Base-by-base conservation (phyloP, 2,113 vertebrate genomes). In the Leucosticte australis region DNA sequence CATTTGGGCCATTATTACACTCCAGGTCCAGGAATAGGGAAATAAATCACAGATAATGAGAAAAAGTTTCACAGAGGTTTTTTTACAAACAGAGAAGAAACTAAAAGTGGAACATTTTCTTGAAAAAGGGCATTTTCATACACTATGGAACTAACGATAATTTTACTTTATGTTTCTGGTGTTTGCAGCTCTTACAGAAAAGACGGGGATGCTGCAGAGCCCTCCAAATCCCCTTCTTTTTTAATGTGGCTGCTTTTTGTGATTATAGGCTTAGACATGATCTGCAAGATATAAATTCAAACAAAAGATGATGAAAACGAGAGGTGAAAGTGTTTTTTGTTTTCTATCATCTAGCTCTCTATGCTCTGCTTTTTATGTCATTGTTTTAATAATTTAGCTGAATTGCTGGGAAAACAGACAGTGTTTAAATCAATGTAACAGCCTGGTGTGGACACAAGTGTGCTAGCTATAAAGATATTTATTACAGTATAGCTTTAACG, bases 1-100 rank as follows among this genome's bases (percentile, higher is more conserved):
- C 78, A 67, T 95, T 88, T 94, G 79, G 82, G 64, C 75, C 71
- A 93, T 95, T 93, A 97, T 97, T 96, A 94, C 90, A 63, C 85
- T 86, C 70, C 59, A 65, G 92, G 82, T 67, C 56, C 52, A 80
- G 87, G 63, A 90, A 80, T 83, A 92, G 80, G 55, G 90, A 88
- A 91, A 94, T 90, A 95, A 95, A 95, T 96, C 93, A 93, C 13
- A 52, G 82, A 90, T 95, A 96, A 97, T 69, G 94, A 94, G 94
- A 83, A 95, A 94, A 97, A 96, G 88, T 96, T 96, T 94, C 82
- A 63, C 22, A 30, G 42, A 67, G 79, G 3, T 24, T 88, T 93
- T 87, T 80, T 89, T 42, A 65, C 33, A 86, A 80, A 67, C 8
- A 9, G 30, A 73, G 21, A 81, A 89, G 71, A 83, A 90, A 69